A percentile compares a stretch with the other conserved stretches of the same genome.
These are phyloP conservation scores for Sebastes elongatus DNA, from an alignment of 2,797 vertebrate genomes.

Conservation along the genomic window DNA sequence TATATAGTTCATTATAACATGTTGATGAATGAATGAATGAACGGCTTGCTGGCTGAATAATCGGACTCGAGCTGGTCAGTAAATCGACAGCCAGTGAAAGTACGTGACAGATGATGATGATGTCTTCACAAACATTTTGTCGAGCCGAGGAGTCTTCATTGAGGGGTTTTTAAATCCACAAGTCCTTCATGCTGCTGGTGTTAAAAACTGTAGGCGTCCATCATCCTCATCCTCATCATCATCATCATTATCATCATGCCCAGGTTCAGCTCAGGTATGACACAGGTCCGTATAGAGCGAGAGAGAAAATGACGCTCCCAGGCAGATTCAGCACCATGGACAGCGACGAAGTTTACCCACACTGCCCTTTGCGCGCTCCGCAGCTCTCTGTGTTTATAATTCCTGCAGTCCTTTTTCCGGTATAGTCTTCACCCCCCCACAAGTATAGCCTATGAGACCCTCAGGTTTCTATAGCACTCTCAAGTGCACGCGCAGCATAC, in stretches of 20 bases:
- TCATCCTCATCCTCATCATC: neutral
- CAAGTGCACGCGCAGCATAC: constrained; percentile 16
- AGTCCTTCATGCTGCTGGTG: constrained; percentile 31
- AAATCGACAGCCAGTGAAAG: constrained; percentile 31
- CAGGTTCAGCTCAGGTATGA: constrained; percentile 28
- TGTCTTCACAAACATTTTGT: constrained; percentile 55
- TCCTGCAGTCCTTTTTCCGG: constrained; percentile 34
- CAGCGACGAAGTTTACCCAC: constrained; percentile 55
- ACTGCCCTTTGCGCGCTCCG: neutral
- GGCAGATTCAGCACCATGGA: constrained; percentile 62
- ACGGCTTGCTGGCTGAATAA: neutral
- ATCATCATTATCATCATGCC: neutral
- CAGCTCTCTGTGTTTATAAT: neutral
- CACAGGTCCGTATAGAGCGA: constrained; percentile 10
- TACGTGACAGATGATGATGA: constrained; percentile 23
- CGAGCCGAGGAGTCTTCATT: constrained; percentile 48
- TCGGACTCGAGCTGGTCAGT: constrained; percentile 47
- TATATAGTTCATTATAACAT: constrained; percentile 47
- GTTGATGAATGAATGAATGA: constrained; percentile 1
- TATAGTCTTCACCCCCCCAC: neutral
- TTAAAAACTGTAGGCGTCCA: neutral
- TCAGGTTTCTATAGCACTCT: neutral
- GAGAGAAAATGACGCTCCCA: constrained; percentile 13
- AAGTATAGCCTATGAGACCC: constrained; percentile 11
- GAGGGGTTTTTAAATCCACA: constrained; percentile 45